phyloP scores from a whole-genome alignment of 2,113 vertebrate species.

The Rutilus rutilus region DNA sequence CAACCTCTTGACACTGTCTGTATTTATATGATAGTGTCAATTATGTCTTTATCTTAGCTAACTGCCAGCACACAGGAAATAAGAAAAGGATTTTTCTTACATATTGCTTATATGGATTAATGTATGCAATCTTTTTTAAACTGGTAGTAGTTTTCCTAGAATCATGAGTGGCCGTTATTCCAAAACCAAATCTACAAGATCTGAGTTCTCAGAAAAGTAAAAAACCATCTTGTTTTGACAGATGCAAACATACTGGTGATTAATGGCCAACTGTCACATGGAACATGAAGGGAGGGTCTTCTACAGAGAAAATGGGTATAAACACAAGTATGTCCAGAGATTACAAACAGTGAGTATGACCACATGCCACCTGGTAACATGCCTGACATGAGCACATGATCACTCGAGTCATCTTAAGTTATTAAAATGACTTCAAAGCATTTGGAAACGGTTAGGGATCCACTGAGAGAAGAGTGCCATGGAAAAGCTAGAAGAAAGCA shows the following conservation, averaged over 20 bases:
- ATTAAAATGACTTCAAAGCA: slow-evolving; percentile 23
- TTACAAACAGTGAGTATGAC: neutral
- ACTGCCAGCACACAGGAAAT: neutral
- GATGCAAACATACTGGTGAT: slow-evolving; percentile 4
- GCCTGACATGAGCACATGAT: slow-evolving; percentile 33
- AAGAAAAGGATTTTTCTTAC: neutral
- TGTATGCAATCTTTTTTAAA: neutral
- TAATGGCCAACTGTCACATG: slow-evolving; percentile 26
- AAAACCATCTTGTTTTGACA: slow-evolving; percentile 32
- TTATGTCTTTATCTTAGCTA: neutral
- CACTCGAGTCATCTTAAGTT: neutral
- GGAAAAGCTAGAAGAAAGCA: slow-evolving; percentile 10
- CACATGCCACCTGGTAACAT: slow-evolving; percentile 5
- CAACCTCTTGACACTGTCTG: neutral
- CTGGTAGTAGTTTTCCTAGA: neutral
- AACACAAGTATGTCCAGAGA: slow-evolving; percentile 15
- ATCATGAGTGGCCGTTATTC: neutral
- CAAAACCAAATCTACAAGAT: slow-evolving; percentile 15
- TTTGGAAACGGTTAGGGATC: slow-evolving; percentile 28
- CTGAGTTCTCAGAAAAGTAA: slow-evolving; percentile 20
- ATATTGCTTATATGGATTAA: neutral
- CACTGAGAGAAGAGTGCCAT: neutral
- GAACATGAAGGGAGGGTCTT: neutral
- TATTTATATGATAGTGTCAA: neutral
- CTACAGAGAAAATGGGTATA: slow-evolving; percentile 30